Conservation (phyloP, 2,797 vertebrate species). For the Malurus leucopterus region DNA sequence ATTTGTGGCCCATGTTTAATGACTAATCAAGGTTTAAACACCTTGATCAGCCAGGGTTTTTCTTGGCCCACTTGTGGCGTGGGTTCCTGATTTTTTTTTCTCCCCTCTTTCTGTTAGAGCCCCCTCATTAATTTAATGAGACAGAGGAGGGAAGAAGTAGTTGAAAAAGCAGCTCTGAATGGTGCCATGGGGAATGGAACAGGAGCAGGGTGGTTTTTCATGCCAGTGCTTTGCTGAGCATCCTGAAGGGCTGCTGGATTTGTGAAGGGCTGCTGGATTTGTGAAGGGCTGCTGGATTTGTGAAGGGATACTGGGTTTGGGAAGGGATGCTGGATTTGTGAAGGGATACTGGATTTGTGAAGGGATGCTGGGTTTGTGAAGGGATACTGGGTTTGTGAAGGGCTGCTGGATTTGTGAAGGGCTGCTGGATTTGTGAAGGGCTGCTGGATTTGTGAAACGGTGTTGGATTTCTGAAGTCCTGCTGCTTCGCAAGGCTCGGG, state of each 20-base stretch:
- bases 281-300: neutral
- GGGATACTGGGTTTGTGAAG: neutral
- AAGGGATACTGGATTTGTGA: neutral
- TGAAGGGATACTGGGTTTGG: neutral
- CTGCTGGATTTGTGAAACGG: too few relatives aligned
- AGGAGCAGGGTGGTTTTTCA: neutral
- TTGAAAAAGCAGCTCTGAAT: neutral
- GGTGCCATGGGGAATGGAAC: neutral
- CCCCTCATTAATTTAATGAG: neutral
- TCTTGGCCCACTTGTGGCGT: neutral
- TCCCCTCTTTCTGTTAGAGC: neutral
- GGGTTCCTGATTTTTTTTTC: neutral
- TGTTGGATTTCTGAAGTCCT: too few relatives aligned
- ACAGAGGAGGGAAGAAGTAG: neutral
- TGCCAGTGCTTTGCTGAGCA: neutral
- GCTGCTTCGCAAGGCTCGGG: rapidly evolving
- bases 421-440: too few relatives aligned
- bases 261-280: neutral
- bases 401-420: neutral
- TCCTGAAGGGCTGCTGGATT: neutral
- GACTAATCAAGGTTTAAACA: neutral
- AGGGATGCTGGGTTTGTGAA: too few relatives aligned
- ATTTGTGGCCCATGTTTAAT: neutral
- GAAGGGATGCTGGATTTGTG: neutral
- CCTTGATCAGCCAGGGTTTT: neutral